Base-by-base conservation (phyloP, 2,797 vertebrate species). In the Sebastes nivosus region DNA sequence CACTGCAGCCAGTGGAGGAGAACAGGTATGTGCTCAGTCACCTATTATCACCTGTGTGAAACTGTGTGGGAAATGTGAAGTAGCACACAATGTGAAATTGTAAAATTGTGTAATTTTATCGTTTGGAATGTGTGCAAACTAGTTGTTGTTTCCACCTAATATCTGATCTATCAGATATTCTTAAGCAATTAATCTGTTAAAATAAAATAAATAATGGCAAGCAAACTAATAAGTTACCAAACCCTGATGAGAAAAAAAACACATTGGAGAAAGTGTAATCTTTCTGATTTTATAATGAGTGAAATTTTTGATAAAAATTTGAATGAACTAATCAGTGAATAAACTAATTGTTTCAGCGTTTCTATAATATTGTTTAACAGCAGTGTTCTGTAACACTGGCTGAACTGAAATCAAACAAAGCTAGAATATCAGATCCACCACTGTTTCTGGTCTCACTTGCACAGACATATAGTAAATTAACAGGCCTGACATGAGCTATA, bases 401-500 rank as follows among this genome's bases (percentile, higher is more conserved):
- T 79, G 58, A 32, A 57, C 10, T 65, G 38, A 82, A 71, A 60
- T 65, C 11, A 63, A 57, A 68, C 63, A 65, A 32, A 75, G 11
- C 61, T 59, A 22, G 4, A 55, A 61, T 54, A 66, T 79, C 36
- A 38, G 42, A 24, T 75, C 66, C 65, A 46, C 61, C 32, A n/a
- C 20, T 18, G 36, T 60, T 58, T 66, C 65, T 82, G 67, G 79
- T 83, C 79, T 81, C 68, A 78, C 82, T 84, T 70, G 69, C 69
- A 76, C 30, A 59, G 79, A 80, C 78, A 59, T 87, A 38, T 38
- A 38, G 36, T 38, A 89, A 90, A 92, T 91, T 84, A 88, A 60
- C 54, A 82, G 52, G 50, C 63, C 74, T 86, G 80, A 87, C 82
- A 75, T 86, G 87, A 89, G 76, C 84, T 82, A 84, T 82, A 82